A percentile compares a stretch with the other conserved stretches of the same genome.
Evolutionary conservation across 35 echinoderm and acorn worm genomes (phyloP).

Genomic region (Antedon bifida): DNA sequence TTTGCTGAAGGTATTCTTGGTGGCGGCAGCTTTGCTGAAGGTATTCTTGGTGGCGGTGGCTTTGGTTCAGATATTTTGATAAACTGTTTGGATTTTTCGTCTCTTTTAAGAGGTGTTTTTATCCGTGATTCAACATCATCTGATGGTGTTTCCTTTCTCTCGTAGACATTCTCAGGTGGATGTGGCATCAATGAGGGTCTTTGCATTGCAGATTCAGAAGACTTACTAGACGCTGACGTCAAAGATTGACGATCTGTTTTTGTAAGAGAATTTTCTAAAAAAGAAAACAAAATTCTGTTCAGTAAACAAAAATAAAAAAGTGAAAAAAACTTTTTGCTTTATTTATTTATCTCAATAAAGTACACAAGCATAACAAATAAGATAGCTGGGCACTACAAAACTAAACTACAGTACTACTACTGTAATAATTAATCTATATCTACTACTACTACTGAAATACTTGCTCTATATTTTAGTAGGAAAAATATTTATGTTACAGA

Average conservation of each 20-base stretch:
- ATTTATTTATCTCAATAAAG: too few relatives aligned
- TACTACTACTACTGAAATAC: too few relatives aligned
- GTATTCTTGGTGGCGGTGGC: background rate
- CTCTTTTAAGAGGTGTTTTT: background rate
- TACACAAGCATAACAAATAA: too few relatives aligned
- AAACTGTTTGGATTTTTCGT: background rate
- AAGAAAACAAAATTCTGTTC: background rate
- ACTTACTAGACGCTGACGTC: background rate
- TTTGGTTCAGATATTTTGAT: background rate
- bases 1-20: too few relatives aligned
- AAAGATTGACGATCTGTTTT: background rate
- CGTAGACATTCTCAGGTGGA: background rate
- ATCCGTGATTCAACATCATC: background rate
- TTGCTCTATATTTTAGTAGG: too few relatives aligned
- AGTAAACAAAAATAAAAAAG: too few relatives aligned
- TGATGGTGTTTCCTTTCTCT: background rate
- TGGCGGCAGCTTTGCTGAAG: background rate
- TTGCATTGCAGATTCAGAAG: background rate
- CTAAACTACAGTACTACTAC: too few relatives aligned
- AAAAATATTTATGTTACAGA: too few relatives aligned
- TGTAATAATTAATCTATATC: too few relatives aligned
- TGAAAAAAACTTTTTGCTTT: too few relatives aligned
- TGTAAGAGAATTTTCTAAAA: background rate
- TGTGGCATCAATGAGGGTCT: background rate
- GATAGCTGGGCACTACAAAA: too few relatives aligned